Evolutionary conservation across 2,797 vertebrate genomes (phyloP).

Genomic region (Catostomus latipinnis): DNA sequence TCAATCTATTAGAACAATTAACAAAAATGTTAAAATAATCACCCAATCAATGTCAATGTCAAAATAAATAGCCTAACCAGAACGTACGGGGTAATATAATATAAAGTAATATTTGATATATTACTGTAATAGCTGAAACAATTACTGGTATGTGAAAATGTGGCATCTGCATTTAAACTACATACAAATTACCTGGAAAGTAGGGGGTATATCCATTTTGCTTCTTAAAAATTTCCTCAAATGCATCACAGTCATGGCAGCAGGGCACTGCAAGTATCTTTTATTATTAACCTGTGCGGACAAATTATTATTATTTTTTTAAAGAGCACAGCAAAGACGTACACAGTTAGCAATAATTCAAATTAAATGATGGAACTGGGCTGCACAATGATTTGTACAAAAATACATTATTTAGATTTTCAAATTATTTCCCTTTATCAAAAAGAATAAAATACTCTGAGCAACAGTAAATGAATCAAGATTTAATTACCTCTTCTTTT

Average conservation of each 20-base stretch:
- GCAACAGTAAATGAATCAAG: background rate
- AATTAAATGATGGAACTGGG: no score
- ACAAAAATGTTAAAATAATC: background rate
- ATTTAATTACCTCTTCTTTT: constrained; percentile 88
- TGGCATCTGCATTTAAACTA: background rate
- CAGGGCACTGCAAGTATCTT: constrained; percentile 96
- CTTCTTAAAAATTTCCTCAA: constrained; percentile 97
- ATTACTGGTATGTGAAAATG: no score
- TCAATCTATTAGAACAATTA: constrained; percentile 84
- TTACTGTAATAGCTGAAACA: no score
- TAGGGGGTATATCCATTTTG: constrained; percentile 98
- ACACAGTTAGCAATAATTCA: no score
- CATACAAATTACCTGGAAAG: constrained; percentile 86
- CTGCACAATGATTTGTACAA: no score
- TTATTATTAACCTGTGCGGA: constrained; percentile 88
- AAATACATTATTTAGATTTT: no score
- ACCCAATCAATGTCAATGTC: background rate
- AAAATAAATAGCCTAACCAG: no score
- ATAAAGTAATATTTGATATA: no score
- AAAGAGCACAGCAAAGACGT: no score
- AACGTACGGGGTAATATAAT: no score
- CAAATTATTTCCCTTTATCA: background rate
- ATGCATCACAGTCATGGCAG: constrained; percentile 99
- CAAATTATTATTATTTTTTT: background rate
- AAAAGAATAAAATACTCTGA: background rate